A percentile compares a stretch with the other conserved stretches of the same genome.
phyloP scores from a whole-genome alignment of 2,888 invertebrate genomes.

The Lasioglossum morio region DNA sequence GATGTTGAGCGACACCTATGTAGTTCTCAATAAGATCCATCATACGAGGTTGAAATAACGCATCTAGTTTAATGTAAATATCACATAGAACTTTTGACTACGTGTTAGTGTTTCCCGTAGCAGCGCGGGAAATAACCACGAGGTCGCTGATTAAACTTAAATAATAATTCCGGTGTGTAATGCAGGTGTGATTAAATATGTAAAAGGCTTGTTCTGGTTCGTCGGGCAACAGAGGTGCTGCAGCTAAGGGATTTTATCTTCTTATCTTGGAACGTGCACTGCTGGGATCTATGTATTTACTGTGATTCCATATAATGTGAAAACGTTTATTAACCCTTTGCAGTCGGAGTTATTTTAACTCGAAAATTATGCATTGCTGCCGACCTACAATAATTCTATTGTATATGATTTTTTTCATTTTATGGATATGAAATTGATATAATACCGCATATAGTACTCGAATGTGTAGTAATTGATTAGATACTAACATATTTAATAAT shows the following conservation, averaged over 20 bases:
- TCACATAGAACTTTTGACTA: neutral
- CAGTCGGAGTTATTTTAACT: too few relatives aligned
- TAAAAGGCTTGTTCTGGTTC: neutral
- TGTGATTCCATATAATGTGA: too few relatives aligned
- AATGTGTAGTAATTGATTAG: too few relatives aligned
- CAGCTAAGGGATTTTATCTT: neutral
- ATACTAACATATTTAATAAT: too few relatives aligned
- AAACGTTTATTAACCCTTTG: too few relatives aligned
- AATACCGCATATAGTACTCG: too few relatives aligned
- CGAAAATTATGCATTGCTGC: too few relatives aligned
- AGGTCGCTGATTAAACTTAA: conserved; percentile 31
- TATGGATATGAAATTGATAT: too few relatives aligned
- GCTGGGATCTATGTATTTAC: neutral
- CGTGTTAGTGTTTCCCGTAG: neutral
- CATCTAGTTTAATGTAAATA: conserved; percentile 5
- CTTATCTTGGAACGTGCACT: neutral
- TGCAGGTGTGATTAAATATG: conserved; percentile 28
- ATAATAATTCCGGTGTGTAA: conserved; percentile 30
- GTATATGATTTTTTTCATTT: too few relatives aligned
- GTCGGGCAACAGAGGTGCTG: neutral
- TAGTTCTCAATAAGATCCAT: neutral
- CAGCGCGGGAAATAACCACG: conserved; percentile 16
- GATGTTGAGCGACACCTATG: neutral
- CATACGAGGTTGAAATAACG: neutral
- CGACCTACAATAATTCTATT: too few relatives aligned